Evolutionary conservation across 2,113 vertebrate genomes (phyloP).

Genomic region (Lichenostomus cassidix): DNA sequence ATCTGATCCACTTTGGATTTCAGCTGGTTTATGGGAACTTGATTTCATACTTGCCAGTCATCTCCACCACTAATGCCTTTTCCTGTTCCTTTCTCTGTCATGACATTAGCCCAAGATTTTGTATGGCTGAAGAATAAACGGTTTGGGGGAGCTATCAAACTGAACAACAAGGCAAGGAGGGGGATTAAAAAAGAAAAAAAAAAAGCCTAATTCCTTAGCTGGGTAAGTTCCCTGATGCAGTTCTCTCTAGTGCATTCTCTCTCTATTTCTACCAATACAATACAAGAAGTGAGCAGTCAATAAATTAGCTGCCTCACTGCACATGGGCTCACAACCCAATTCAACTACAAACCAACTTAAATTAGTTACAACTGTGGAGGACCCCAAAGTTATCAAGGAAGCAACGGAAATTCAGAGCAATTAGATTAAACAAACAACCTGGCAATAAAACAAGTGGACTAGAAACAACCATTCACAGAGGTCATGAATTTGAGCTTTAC

Average conservation of each 20-base stretch:
- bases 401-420: not conserved
- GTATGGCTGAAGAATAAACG: not conserved
- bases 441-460: not conserved
- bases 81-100: not conserved
- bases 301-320: not conserved
- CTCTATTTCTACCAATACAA: not conserved
- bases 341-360: not conserved
- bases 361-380: not conserved
- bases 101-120: not conserved
- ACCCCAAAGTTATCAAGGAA: not conserved
- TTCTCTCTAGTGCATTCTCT: no score
- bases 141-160: not conserved
- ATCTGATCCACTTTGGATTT: not conserved
- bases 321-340: not conserved
- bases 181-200: no score
- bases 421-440: not conserved
- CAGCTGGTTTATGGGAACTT: not conserved
- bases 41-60: not conserved
- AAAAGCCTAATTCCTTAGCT: not conserved
- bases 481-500: not conserved
- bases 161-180: not conserved
- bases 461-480: not conserved
- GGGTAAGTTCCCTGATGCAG: no score
- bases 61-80: not conserved
- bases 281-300: not conserved